Conservation (phyloP, 64 coral and sea anemone species). For the Orbicella faveolata region DNA sequence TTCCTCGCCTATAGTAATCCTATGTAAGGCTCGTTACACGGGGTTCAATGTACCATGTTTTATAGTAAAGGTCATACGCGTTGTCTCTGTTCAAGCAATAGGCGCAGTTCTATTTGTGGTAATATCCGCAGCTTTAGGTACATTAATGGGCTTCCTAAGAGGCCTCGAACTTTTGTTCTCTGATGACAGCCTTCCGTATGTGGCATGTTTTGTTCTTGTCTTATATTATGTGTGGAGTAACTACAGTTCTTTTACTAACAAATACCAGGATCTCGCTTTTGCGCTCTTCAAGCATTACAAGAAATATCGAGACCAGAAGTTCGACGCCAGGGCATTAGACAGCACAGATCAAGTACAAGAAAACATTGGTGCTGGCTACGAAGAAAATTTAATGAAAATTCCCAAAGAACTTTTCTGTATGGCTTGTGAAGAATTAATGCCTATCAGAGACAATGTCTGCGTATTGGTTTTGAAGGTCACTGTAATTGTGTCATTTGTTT, state of each 20-base stretch:
- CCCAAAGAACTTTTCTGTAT: slow-evolving; percentile 5
- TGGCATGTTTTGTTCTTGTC: neutral
- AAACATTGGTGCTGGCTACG: neutral
- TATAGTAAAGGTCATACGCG: too few relatives aligned
- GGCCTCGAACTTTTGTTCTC: neutral
- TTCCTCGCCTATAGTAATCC: neutral
- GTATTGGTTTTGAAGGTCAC: neutral
- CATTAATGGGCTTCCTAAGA: neutral
- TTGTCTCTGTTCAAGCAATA: neutral
- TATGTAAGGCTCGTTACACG: neutral
- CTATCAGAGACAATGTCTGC: neutral
- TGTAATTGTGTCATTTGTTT: neutral
- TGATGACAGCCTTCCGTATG: neutral
- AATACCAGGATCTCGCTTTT: slow-evolving; percentile 22
- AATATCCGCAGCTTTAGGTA: neutral
- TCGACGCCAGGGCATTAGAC: neutral
- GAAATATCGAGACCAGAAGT: neutral
- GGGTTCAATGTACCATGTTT: too few relatives aligned
- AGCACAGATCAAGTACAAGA: neutral
- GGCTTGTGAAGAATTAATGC: slow-evolving; percentile 9
- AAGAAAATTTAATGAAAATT: neutral
- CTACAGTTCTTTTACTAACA: slow-evolving; percentile 18
- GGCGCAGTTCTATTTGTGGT: neutral
- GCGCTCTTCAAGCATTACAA: neutral
- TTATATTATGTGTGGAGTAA: neutral